Base-by-base conservation (phyloP, 2,888 invertebrate genomes). In the Ophion ventricosus region DNA sequence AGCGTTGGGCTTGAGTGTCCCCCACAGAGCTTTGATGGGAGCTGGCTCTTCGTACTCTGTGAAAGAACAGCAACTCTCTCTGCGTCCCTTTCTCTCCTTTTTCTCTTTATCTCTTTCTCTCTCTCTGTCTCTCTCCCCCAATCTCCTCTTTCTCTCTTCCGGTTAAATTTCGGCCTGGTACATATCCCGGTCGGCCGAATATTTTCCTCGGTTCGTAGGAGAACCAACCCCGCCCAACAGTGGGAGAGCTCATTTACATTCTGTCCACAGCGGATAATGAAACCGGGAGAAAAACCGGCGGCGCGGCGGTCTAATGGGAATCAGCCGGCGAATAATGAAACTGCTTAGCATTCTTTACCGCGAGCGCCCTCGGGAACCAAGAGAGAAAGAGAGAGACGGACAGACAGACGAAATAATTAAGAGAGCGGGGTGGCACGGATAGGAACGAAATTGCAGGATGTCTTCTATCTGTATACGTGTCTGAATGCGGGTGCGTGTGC, bases 281-380 rank as follows among this genome's bases (percentile, higher is more conserved):
- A 92, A 91, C 92, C 89, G 89, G 88, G 91, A 90, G 91, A 92
- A 91, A 92, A 92, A 91, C 91, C 90, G 91, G 89, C 91, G 88
- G 91, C 89, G 90, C 90, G 89, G 91, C 90, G 90, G 90, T 92
- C 91, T 92, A 91, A 91, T 91, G 91, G 92, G 91, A 92, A 92
- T 92, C 92, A 91, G 91, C 91, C 88, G 88, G 90, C 91, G 91
- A 92, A 92, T 92, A 92, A 92, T 92, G 91, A 92, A 92, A 92
- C 92, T 92, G 92, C 92, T 92, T 92, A 91, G 92, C 91, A 92
- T 92, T 92, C 91, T 90, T 92, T 90, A 87, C 88, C 89, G 90
- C 87, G 87, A 80, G 86, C 43, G 80, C 74, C 84, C 82, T 80
- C 78, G 73, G 77, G 75, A 84, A 80, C 67, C 64, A n/a, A 43